Conservation (phyloP, 2,113 vertebrate genomes). For the Anolis carolinensis region DNA sequence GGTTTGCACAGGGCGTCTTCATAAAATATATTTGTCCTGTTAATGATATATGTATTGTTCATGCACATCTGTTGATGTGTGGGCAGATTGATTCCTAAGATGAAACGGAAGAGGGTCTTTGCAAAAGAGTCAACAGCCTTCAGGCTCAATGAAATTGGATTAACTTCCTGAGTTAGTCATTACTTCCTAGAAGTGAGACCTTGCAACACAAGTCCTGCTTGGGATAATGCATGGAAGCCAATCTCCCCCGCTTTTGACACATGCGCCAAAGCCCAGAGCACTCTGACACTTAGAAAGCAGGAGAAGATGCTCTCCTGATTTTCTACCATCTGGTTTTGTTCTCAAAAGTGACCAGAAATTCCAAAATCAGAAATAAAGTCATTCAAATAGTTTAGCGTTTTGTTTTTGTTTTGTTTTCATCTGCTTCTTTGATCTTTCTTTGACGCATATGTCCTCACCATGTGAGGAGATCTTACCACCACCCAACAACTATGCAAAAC, state of each 20-base stretch:
- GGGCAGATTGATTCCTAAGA: conserved; percentile 1
- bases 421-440: conserved; percentile 23
- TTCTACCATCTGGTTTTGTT: conserved; percentile 37
- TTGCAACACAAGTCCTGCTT: neutral
- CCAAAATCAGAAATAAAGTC: conserved; percentile 36
- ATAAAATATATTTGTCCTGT: neutral
- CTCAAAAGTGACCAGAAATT: conserved; percentile 39
- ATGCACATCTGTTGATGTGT: conserved; percentile 16
- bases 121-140: conserved; percentile 14
- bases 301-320: neutral
- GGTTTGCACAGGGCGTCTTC: neutral
- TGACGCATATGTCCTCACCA: neutral
- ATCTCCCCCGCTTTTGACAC: neutral
- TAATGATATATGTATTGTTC: conserved; percentile 1
- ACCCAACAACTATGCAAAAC: neutral
- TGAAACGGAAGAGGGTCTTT: conserved; percentile 13
- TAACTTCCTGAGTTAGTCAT: conserved; percentile 18
- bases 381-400: conserved; percentile 12
- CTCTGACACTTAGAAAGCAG: neutral
- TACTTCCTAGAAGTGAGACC: conserved; percentile 33
- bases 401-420: conserved; percentile 24
- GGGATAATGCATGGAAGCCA: conserved; percentile 6
- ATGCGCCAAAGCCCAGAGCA: neutral
- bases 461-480: conserved; percentile 19
- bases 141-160: conserved; percentile 9